Percentiles rank a stretch among this genome's conserved stretches.
These are phyloP conservation scores for Damaliscus lunatus DNA, from an alignment of 2,113 vertebrate species.

Conservation along the genomic window DNA sequence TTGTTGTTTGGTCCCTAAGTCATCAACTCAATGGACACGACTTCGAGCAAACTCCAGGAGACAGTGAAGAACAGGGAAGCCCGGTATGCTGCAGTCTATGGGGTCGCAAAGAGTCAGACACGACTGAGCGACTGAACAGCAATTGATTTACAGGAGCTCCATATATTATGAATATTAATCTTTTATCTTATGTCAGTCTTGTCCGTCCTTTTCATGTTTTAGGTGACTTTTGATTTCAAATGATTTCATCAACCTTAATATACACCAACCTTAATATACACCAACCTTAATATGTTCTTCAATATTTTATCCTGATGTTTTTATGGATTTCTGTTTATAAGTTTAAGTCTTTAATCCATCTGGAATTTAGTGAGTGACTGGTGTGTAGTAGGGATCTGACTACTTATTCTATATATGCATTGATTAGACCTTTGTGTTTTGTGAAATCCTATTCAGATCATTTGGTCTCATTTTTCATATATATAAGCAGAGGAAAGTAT, in stretches of 20 bases:
- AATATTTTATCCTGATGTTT: conserved; percentile 16
- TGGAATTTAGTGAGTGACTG: neutral
- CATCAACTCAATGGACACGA: neutral
- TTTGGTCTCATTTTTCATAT: neutral
- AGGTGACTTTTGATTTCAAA: neutral
- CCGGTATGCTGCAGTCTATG: neutral
- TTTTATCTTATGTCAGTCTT: neutral
- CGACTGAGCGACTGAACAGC: neutral
- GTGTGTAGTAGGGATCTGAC: neutral
- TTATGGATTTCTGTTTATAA: conserved; percentile 10
- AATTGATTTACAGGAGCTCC: neutral
- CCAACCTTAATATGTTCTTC: neutral
- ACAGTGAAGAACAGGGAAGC: neutral
- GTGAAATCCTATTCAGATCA: conserved; percentile 2
- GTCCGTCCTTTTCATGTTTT: neutral
- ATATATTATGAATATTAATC: neutral
- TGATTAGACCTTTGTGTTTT: neutral
- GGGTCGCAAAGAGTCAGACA: neutral
- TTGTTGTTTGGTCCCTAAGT: neutral
- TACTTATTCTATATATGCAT: neutral
- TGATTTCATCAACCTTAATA: neutral
- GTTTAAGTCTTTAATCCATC: conserved; percentile 12
- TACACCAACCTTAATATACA: neutral
- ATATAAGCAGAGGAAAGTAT: neutral
- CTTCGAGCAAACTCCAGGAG: neutral